Conservation (phyloP, 2,113 vertebrate species). For the Mastomys coucha region DNA sequence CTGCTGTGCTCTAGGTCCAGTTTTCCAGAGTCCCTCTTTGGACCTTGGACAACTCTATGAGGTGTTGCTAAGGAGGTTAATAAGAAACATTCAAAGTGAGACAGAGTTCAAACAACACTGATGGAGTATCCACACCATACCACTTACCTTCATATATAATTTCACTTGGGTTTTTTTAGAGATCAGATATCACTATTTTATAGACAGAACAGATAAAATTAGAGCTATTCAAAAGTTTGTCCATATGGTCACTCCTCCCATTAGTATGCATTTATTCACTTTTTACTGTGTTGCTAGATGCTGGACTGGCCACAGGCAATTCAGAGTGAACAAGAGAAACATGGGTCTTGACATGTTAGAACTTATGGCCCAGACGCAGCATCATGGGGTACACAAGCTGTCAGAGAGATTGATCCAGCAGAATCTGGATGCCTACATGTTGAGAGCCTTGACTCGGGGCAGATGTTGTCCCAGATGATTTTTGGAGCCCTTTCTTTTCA, state of each 20-base stretch:
- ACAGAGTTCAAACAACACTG: background rate
- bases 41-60: background rate
- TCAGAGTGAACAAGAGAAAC: conserved; percentile 2
- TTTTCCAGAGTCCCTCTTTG: background rate
- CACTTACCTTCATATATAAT: background rate
- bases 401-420: background rate
- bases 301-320: background rate
- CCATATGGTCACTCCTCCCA: background rate
- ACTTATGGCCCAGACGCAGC: background rate
- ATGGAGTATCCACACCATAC: background rate
- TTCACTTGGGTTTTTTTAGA: background rate
- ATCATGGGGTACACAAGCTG: background rate
- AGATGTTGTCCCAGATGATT: background rate
- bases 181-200: background rate
- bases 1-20: background rate
- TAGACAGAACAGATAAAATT: conserved; percentile 14
- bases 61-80: background rate
- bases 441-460: background rate
- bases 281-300: background rate
- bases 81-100: background rate
- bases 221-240: background rate
- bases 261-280: background rate
- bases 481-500: background rate
- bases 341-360: background rate
- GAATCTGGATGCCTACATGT: background rate